Evolutionary conservation across 2,888 invertebrate genomes (phyloP), one percentile per base, ranked within the genome.

Genomic region (Leuctra nigra): DNA sequence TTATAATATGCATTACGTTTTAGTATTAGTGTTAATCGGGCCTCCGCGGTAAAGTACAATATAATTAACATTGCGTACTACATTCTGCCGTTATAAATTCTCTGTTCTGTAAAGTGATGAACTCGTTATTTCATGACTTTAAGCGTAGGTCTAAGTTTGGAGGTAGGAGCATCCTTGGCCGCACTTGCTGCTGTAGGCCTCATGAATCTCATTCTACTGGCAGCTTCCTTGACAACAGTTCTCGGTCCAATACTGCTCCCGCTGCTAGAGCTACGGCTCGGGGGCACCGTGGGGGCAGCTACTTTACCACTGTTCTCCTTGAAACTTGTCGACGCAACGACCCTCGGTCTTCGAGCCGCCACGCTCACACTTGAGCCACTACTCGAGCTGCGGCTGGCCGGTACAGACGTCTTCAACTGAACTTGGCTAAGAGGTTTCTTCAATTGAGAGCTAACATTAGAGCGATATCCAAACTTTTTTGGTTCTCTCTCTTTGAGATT

Each of bases 171-270:
- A 62, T 79, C 82, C 69, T 90, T 87, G 53, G 89, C 89, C 25
- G 84, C 80, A 62, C 91, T 91, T 9, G 91, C 85, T 23, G 91
- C 84, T 0, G 92, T 92, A 1, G 91, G 91, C 66, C 90, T 80
- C 91, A 92, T 91, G 68, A 91, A 91, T 59, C 86, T 81, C 57
- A 80, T 75, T n/a, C 68, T 22, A 22, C 36, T 57, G 38, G 41
- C 44, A 36, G 55, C 39, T 9, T 63, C 62, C 53, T 63, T 57
- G 22, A 62, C 63, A 35, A 62, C 61, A 23, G 61, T 61, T 7
- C 59, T 22, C 55, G 66, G 68, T 53, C 65, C 70, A 69, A 77
- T 64, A 73, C 66, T 65, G 70, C 76, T 66, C 68, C 77, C 68
- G 71, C 75, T 62, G 73, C 69, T 72, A 61, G 68, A 71, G 63